Conservation (phyloP, 1,140 invertebrate species). For the Leguminivora glycinivorella region DNA sequence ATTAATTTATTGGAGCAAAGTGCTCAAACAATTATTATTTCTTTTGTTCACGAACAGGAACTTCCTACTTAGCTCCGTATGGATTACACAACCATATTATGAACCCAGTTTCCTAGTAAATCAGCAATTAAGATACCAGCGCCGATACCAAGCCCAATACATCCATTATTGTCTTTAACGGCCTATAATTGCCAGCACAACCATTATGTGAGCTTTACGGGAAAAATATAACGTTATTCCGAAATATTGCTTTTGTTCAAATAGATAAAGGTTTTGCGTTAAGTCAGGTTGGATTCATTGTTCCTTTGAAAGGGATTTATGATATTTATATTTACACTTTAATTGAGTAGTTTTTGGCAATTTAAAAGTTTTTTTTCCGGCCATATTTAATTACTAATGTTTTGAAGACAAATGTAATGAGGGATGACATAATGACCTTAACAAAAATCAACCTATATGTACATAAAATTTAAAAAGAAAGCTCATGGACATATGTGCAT, state of each 20-base stretch:
- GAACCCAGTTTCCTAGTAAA: constrained; percentile 39
- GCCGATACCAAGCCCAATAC: constrained; percentile 44
- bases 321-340: background rate
- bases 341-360: background rate
- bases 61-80: background rate
- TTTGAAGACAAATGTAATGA: too few relatives aligned
- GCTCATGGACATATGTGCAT: too few relatives aligned
- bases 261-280: constrained; percentile 28
- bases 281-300: constrained; percentile 1
- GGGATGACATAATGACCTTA: too few relatives aligned
- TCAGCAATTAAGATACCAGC: constrained; percentile 52
- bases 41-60: too few relatives aligned
- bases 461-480: too few relatives aligned
- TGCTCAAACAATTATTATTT: too few relatives aligned
- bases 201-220: constrained; percentile 47
- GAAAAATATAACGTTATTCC: constrained; percentile 51
- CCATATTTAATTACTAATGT: too few relatives aligned
- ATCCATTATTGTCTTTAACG: constrained; percentile 48
- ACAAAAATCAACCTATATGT: too few relatives aligned
- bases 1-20: too few relatives aligned
- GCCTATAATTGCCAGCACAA: constrained; percentile 49
- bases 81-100: constrained; percentile 36
- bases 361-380: background rate
- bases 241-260: constrained; percentile 43
- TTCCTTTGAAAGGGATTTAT: constrained; percentile 4